Percentiles rank a stretch among this genome's conserved stretches.
These are phyloP conservation scores for Mesorhabditis spiculigera DNA, from an alignment of 2,888 invertebrate species.

Conservation along the genomic window DNA sequence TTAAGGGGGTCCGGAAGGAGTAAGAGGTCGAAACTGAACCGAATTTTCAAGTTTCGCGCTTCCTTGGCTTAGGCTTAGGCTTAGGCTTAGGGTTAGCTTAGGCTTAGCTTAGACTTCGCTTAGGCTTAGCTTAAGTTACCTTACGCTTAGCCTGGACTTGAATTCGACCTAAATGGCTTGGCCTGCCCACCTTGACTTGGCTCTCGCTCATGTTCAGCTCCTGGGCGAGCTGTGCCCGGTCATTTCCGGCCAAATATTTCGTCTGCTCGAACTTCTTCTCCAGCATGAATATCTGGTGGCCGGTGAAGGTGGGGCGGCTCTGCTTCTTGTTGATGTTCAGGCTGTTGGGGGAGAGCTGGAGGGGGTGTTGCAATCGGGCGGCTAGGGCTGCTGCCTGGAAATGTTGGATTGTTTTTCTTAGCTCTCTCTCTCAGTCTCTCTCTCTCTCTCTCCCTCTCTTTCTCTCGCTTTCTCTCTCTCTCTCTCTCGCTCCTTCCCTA, in stretches of 20 bases:
- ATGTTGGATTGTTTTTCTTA: neutral
- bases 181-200: slow-evolving; percentile 85
- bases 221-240: slow-evolving; percentile 94
- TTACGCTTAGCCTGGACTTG: too few relatives aligned
- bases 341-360: slow-evolving; percentile 48
- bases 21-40: too few relatives aligned
- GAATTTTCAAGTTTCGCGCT: too few relatives aligned
- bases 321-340: slow-evolving; percentile 70
- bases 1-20: too few relatives aligned
- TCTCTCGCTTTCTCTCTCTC: neutral
- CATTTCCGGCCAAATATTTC: slow-evolving; percentile 97
- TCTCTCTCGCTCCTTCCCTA: too few relatives aligned
- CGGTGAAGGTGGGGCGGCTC: slow-evolving; percentile 97
- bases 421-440: neutral
- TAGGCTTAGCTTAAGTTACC: too few relatives aligned
- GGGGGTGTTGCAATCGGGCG: slow-evolving; percentile 27
- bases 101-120: too few relatives aligned
- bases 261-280: slow-evolving; percentile 99
- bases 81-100: too few relatives aligned
- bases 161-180: too few relatives aligned
- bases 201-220: slow-evolving; percentile 99
- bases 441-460: neutral
- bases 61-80: too few relatives aligned
- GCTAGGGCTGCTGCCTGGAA: neutral
- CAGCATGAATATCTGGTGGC: slow-evolving; percentile 98